These are phyloP conservation scores for Callopanchax toddi DNA, from an alignment of 2,113 vertebrate genomes.

Conservation along the genomic window DNA sequence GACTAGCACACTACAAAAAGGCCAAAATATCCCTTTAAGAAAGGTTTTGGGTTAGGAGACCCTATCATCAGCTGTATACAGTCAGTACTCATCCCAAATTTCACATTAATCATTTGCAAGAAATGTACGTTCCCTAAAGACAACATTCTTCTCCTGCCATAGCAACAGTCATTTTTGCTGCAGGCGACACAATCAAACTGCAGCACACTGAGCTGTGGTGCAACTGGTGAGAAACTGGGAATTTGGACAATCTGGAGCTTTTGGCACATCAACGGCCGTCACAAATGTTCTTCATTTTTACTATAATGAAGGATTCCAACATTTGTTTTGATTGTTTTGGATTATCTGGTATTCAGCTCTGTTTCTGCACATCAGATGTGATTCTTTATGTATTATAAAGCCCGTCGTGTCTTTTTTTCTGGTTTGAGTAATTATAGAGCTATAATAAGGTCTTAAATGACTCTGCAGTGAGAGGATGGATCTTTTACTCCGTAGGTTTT, in stretches of 20 bases:
- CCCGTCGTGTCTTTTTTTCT: background rate
- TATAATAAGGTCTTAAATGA: background rate
- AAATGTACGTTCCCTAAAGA: slow-evolving; percentile 34
- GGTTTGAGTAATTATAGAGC: slow-evolving; percentile 1
- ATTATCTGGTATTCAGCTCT: slow-evolving; percentile 2
- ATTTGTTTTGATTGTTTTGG: slow-evolving; percentile 5
- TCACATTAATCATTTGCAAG: slow-evolving; percentile 17
- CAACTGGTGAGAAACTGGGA: slow-evolving; percentile 38
- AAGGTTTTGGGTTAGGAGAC: slow-evolving; percentile 6
- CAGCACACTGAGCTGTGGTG: slow-evolving; percentile 45
- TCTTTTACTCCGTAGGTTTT: no score
- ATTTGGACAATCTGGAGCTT: slow-evolving; percentile 30
- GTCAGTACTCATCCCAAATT: slow-evolving; percentile 20
- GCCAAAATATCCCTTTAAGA: slow-evolving; percentile 22
- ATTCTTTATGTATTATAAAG: background rate
- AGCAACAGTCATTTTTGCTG: slow-evolving; percentile 43
- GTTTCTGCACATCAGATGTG: background rate
- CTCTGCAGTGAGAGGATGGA: background rate
- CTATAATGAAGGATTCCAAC: background rate
- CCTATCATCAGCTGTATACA: slow-evolving; percentile 21
- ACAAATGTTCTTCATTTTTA: slow-evolving; percentile 3
- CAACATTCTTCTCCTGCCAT: slow-evolving; percentile 43
- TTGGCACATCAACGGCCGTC: background rate
- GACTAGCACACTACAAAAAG: no score
- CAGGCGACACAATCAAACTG: slow-evolving; percentile 31